Evolutionary conservation across 2,797 vertebrate species (phyloP), one percentile per base, ranked within the genome.

Genomic region (Cephalopachus bancanus): DNA sequence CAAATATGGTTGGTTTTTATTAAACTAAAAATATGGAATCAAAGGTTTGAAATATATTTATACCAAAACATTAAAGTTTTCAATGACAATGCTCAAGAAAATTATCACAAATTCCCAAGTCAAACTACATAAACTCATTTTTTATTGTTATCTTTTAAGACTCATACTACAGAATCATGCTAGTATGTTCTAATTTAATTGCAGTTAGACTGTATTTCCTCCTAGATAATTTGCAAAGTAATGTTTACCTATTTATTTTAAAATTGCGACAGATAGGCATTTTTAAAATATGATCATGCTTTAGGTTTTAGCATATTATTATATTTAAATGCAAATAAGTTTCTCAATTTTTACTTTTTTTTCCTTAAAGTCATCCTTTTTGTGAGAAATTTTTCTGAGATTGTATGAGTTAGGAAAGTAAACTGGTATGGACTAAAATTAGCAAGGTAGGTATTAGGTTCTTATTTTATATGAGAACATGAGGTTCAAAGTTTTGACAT

Each of bases 11-110:
- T 89, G 28, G 6, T 74, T 89, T 44, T 87, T 88, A 74, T 65
- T 55, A 88, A 94, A 59, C 20, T 69, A 83, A 28, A 93, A 87
- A 76, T 59, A 85, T 9, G 37, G 17, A 67, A 28, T 57, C 8
- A 89, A 60, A 16, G 10, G 49, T 59, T 89, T 60, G 55, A 60
- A 7, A 85, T 94, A 24, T 55, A 59, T 93, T 55, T 26, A 81
- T 51, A 76, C 2, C 4, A 67, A 93, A 95, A 84, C 9, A 33
- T 9, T 83, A 59, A 44, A 44, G 57, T 83, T 88, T 20, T 86
- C 24, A 20, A 65, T 83, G 17, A 83, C 2, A 55, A 60, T 7
- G 67, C 69, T 76, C 17, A 84, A 90, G 19, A 87, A 79, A 92
- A 5, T 5, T 57, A 24, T 69, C 20, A n/a, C 55, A 85, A 53